Base-by-base conservation (phyloP, 30 jellyfish, hydroid and myxozoan species). In the Aurelia coerulea region DNA sequence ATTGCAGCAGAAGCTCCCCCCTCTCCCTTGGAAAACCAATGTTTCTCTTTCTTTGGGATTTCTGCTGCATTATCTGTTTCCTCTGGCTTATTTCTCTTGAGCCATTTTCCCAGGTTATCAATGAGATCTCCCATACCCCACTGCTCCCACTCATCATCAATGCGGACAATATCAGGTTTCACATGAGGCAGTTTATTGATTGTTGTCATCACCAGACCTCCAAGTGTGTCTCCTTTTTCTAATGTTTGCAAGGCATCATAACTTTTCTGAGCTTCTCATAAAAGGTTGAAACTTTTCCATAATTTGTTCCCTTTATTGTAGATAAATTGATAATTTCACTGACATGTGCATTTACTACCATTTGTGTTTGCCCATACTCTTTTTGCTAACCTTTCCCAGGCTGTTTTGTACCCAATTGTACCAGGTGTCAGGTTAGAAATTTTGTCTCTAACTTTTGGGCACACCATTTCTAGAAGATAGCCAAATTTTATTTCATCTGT, bases 401-500 rank as follows among this genome's bases (percentile, higher is more conserved):
- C 91, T 65, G 91, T 68, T 62, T 81, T 65, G 83, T 65, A 65
- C 39, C 91, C 91, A 67, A 70, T 78, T 50, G 83, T 73, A 63
- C 84, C 91, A 17, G 91, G 91, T 53, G 65, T 81, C 68, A 81
- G 49, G 10, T 81, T 56, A 62, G 75, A 81, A 66, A 16, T 53
- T 32, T 32, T 50, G n/a, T 46, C 76, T 66, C 83, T 84, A 81
- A 66, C 77, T 81, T 68, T 46, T 23, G 29, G 29, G 29, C 29
- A 23, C 29, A 23, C 29, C 29, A 23, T 23, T 23, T 23, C 29
- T 23, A 78, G 79, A 42, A 78, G 70, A 49, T 78, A 78, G 53
- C 89, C 80, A 81, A 68, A 81, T 58, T 81, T 81, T 68, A 65
- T 77, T 67, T 51, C 91, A 50, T 81, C 91, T 65, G 84, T n/a